phyloP scores from a whole-genome alignment of 2,888 invertebrate genomes.

The Lochmaea crataegi region DNA sequence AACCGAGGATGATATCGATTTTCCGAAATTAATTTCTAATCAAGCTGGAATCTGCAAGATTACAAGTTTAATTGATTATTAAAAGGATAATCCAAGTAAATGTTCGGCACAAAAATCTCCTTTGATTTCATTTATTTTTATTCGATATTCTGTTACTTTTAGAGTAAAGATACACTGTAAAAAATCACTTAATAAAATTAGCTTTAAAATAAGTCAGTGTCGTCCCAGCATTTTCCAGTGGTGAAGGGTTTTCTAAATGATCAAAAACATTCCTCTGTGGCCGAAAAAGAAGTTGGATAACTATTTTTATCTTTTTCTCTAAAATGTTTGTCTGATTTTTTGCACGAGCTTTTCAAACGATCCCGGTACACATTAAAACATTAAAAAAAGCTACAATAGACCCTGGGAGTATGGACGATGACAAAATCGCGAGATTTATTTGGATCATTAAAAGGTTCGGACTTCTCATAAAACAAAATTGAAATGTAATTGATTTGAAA shows the following conservation, averaged over 20 bases:
- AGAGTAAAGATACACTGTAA: background rate
- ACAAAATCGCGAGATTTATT: conserved; percentile 17
- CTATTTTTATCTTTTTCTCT: too few relatives aligned
- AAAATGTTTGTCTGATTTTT: background rate
- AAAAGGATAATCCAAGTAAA: background rate
- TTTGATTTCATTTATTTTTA: background rate
- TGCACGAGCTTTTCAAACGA: background rate
- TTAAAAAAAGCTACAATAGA: background rate
- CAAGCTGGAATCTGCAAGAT: background rate
- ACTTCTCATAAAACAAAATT: conserved; percentile 32
- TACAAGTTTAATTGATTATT: background rate
- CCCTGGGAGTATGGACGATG: background rate
- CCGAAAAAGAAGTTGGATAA: too few relatives aligned
- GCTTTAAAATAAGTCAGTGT: too few relatives aligned
- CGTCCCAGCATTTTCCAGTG: too few relatives aligned
- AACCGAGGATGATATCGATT: background rate
- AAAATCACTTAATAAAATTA: background rate
- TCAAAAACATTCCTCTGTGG: background rate
- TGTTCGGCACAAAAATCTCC: background rate
- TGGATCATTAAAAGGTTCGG: conserved; percentile 16
- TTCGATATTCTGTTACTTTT: background rate
- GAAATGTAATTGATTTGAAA: conserved; percentile 28
- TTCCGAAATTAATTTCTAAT: background rate
- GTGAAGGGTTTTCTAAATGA: background rate
- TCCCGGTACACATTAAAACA: background rate